These are phyloP conservation scores for Phymorhynchus buccinoides DNA, from an alignment of 1,140 invertebrate genomes.

Conservation along the genomic window DNA sequence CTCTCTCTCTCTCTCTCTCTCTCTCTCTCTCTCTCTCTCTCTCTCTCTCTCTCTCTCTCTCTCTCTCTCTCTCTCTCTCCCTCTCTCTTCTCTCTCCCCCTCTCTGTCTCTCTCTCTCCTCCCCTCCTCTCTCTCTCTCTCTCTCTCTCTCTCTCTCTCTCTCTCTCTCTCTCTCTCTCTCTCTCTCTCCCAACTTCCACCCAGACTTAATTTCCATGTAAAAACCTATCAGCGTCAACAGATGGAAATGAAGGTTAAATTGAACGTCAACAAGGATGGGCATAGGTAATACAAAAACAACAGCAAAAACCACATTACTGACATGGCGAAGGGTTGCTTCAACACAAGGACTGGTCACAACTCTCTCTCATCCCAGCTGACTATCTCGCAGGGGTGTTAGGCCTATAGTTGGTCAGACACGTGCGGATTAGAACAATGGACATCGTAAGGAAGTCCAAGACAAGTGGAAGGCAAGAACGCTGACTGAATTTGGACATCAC, in stretches of 20 bases:
- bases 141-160: background rate
- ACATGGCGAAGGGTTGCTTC: too few relatives aligned
- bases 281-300: too few relatives aligned
- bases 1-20: background rate
- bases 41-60: background rate
- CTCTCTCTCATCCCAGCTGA: too few relatives aligned
- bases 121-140: background rate
- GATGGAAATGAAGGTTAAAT: too few relatives aligned
- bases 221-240: too few relatives aligned
- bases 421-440: background rate
- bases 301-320: too few relatives aligned
- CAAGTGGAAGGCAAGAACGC: background rate
- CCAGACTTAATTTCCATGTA: too few relatives aligned
- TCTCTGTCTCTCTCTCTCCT: background rate
- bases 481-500: too few relatives aligned
- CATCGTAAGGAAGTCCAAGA: conserved; percentile 2
- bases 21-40: background rate
- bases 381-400: too few relatives aligned
- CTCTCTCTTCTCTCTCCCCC: background rate
- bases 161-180: background rate
- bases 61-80: conserved; percentile 13
- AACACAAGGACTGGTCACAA: too few relatives aligned
- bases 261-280: too few relatives aligned
- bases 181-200: too few relatives aligned
- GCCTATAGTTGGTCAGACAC: background rate